Base-by-base conservation (phyloP, 2,797 vertebrate genomes). In the Sparus aurata region DNA sequence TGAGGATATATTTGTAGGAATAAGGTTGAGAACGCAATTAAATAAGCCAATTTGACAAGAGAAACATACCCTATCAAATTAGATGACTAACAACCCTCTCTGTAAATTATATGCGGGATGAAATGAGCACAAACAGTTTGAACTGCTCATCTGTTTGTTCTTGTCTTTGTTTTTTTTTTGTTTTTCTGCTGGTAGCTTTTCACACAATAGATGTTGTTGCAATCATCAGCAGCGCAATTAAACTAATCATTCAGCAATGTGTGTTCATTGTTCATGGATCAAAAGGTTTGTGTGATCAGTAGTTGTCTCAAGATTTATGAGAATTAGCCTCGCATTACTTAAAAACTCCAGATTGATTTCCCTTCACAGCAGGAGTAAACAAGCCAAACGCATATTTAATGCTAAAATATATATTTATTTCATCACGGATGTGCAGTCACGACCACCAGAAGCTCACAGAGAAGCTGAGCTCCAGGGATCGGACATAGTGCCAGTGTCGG, bases 371-470 rank as follows among this genome's bases (percentile, higher is more conserved):
- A 61, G 34, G 34, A 67, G 38, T 77, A 75, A 77, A 63, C 18
- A 52, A 62, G 27, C 25, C 22, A 13, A 49, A 59, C 50, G 43
- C 49, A 3, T 20, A 58, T 38, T 43, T 6, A 34, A 23, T 4
- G 30, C 12, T 1, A n/a, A 71, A 54, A 77, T 55, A 61, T 2
- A 52, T 45, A 0, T 0, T 59, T 5, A 47, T 61, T 85, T 65
- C 67, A 84, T 85, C 60, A 23, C 3, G 16, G 15, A 47, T 54
- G 16, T 23, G n/a, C 41, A 54, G 62, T 96, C 95, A 99, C 0
- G 96, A 96, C 98, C 98, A 99, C 98, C 98, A 99, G 93, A 98
- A 99, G 89, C 98, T 99, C 91, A 99, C 96, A 0, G 98, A 99
- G 85, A 99, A 99, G 92, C 98, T 99, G 80, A 96, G 93, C 83